Evolutionary conservation across 23 tunicate species (phyloP).

Genomic region (Styela clava): DNA sequence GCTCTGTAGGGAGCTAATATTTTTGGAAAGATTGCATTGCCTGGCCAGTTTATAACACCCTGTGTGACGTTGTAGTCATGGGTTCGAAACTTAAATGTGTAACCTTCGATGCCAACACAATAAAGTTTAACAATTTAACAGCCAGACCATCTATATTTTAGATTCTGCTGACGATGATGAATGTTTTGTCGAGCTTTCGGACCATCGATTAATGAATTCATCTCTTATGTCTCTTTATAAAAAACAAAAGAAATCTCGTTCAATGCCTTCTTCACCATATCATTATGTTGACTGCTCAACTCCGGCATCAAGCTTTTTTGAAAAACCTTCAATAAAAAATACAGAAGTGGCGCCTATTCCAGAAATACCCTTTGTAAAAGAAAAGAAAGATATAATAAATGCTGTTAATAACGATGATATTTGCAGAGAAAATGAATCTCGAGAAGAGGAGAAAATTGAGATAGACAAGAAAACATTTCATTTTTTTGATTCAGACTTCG

Average conservation of each 20-base stretch:
- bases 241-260: conserved; percentile 1
- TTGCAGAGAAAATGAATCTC: background rate
- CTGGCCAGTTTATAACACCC: too few species aligned
- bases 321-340: background rate
- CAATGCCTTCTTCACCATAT: conserved; percentile 7
- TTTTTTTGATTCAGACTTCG: conserved; percentile 5
- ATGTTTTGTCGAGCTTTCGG: background rate
- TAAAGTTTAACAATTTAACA: too few species aligned
- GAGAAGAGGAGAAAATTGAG: background rate
- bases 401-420: background rate
- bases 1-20: too few species aligned
- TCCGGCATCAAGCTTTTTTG: background rate
- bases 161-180: conserved; percentile 8
- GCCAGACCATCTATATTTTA: too few species aligned
- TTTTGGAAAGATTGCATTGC: too few species aligned
- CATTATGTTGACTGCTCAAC: background rate
- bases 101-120: too few species aligned
- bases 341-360: too few species aligned
- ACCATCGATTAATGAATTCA: conserved; percentile 13
- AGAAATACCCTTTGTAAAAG: too few species aligned
- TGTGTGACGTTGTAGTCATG: too few species aligned
- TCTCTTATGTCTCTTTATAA: conserved; percentile 6
- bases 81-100: too few species aligned
- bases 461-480: background rate
- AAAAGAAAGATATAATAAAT: background rate